Conservation (phyloP, 2,888 invertebrate genomes). For the Ptilodon capucinus region DNA sequence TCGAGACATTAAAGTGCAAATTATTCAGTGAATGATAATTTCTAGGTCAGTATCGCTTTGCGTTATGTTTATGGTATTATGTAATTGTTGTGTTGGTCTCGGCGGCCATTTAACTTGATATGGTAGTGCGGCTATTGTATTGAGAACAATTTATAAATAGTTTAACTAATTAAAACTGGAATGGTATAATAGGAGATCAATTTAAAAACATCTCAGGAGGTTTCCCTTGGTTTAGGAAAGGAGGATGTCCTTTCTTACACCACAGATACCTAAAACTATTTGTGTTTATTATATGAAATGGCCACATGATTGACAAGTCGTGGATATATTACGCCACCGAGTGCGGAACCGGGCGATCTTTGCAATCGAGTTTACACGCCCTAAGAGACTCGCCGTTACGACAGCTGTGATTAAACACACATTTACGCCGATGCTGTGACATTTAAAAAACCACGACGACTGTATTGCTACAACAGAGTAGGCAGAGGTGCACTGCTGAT, state of each 20-base stretch:
- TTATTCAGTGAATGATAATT: constrained; percentile 66
- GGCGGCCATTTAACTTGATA: constrained; percentile 23
- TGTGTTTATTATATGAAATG: neutral
- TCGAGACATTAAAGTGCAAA: constrained; percentile 54
- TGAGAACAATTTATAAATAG: constrained; percentile 5
- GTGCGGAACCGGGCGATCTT: constrained; percentile 22
- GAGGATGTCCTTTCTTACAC: neutral
- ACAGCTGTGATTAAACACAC: constrained; percentile 27
- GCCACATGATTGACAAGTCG: constrained; percentile 24
- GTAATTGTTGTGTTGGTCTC: constrained; percentile 34
- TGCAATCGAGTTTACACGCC: constrained; percentile 31
- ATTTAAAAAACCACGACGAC: neutral
- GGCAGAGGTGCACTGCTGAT: neutral
- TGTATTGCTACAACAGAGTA: neutral
- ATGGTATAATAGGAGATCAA: too few relatives aligned
- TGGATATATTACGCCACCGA: constrained; percentile 24
- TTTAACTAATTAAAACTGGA: neutral
- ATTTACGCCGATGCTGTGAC: constrained; percentile 12
- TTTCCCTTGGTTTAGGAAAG: constrained; percentile 1
- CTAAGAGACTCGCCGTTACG: constrained; percentile 24
- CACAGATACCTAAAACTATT: neutral
- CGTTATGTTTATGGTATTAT: constrained; percentile 48
- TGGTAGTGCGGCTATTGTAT: constrained; percentile 21
- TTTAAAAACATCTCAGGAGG: neutral
- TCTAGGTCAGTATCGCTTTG: constrained; percentile 60